A percentile compares a stretch with the other conserved stretches of the same genome.
Evolutionary conservation across 2,888 invertebrate genomes (phyloP).

Genomic region (Linnaemya vulpina): DNA sequence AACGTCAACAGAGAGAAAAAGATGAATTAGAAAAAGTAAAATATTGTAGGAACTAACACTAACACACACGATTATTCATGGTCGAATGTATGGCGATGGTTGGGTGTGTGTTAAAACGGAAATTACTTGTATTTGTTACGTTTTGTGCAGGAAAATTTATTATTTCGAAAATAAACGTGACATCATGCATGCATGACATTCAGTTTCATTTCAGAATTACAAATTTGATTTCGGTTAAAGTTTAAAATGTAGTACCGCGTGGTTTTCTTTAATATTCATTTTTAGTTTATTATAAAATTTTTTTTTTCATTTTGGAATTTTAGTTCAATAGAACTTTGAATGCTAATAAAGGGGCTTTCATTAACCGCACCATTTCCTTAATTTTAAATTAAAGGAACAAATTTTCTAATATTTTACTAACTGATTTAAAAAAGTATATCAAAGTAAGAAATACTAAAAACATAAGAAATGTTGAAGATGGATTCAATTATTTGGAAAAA

Average conservation of each 20-base stretch:
- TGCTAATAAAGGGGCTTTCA: too few relatives aligned
- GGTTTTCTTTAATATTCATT: neutral
- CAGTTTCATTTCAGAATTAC: neutral
- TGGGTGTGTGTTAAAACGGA: conserved; percentile 38
- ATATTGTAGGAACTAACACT: neutral
- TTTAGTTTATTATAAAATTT: neutral
- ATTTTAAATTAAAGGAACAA: too few relatives aligned
- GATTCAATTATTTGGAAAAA: too few relatives aligned
- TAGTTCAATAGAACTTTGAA: too few relatives aligned
- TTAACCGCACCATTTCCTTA: too few relatives aligned
- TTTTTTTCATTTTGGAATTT: too few relatives aligned
- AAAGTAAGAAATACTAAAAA: too few relatives aligned
- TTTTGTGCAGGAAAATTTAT: conserved; percentile 14
- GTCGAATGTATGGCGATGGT: neutral
- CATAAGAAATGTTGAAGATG: too few relatives aligned
- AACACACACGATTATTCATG: neutral
- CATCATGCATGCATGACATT: conserved; percentile 5
- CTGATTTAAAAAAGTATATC: too few relatives aligned
- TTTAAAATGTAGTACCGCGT: neutral
- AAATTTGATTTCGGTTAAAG: neutral
- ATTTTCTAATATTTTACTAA: too few relatives aligned
- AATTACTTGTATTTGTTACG: conserved; percentile 32
- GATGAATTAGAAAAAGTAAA: neutral
- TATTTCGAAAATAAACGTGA: conserved; percentile 31
- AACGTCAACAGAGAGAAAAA: neutral